Evolutionary conservation across 1,140 invertebrate species (phyloP).

Genomic region (Papilio machaon): DNA sequence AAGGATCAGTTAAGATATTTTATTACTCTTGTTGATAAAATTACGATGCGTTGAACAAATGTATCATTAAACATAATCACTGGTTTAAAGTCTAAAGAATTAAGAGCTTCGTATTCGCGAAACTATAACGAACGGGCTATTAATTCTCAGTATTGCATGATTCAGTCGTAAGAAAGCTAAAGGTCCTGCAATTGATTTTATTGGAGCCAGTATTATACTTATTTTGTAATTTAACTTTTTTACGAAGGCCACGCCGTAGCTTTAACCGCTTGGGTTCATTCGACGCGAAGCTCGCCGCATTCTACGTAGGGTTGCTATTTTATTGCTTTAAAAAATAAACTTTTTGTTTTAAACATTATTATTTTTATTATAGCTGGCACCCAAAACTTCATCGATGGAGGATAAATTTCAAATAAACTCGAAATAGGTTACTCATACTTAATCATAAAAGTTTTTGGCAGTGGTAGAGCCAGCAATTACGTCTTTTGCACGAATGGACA

Average conservation of each 20-base stretch:
- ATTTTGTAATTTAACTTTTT: slow-evolving; percentile 41
- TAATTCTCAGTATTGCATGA: slow-evolving; percentile 34
- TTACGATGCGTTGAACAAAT: slow-evolving; percentile 1
- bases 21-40: background rate
- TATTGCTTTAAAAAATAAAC: background rate
- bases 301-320: slow-evolving; percentile 29
- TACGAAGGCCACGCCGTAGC: slow-evolving; percentile 35
- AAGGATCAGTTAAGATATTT: background rate
- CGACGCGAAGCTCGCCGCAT: slow-evolving; percentile 24
- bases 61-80: background rate
- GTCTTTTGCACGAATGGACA: too few species aligned
- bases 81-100: background rate
- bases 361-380: too few species aligned
- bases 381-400: too few species aligned
- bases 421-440: too few species aligned
- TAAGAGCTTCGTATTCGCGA: background rate
- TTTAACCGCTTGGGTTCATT: slow-evolving; percentile 38
- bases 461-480: too few species aligned
- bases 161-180: slow-evolving; percentile 34
- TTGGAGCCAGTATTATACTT: slow-evolving; percentile 39
- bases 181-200: slow-evolving; percentile 38
- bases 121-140: slow-evolving; percentile 10
- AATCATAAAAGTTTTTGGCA: too few species aligned
- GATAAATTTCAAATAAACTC: too few species aligned
- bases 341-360: background rate